Base-by-base conservation (phyloP, 2,797 vertebrate genomes). In the Ciconia nigra region DNA sequence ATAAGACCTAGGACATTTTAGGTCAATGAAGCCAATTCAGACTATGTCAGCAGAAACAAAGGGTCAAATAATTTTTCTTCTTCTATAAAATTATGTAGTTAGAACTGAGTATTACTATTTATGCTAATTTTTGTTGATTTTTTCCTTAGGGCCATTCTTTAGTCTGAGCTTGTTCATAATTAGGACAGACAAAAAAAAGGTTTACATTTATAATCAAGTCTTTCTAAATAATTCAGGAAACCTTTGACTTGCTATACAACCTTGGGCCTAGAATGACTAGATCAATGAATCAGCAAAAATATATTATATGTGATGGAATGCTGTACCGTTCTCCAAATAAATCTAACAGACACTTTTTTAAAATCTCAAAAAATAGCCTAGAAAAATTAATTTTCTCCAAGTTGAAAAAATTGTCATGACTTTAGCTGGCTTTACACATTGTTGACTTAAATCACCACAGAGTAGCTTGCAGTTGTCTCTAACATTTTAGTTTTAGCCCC, bases 201-300 rank as follows among this genome's bases (percentile, higher is more conserved):
- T 84, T 95, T 83, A 90, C 9, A 54, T 42, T 86, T 77, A 67
- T 26, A 80, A 89, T 65, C 26, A 94, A 77, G 41, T 55, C 24
- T 69, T 93, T 54, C 62, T 61, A 81, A 52, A 87, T 59, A 95
- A 92, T 59, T 91, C 62, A 86, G 57, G 41, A 95, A 89, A 80
- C 22, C 47, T 73, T 41, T 33, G 3, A 66, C 74, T 89, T 78
- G 28, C 72, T 66, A 33, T 11, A 49, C 37, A 79, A 69, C 54
- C 12, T 21, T 37, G 58, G 44, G 19, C 59, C 44, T 77, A 71
- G 15, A 83, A 85, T 11, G 16, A 41, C 31, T 79, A 93, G 37
- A 77, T 62, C 66, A 46, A 96, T 65, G 35, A 73, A 71, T 73
- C 62, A 82, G 71, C 66, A 95, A 78, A 91, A 96, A 87, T n/a